A percentile compares a stretch with the other conserved stretches of the same genome.
Evolutionary conservation across 2,888 invertebrate genomes (phyloP).

Genomic region (Netelia inedita): DNA sequence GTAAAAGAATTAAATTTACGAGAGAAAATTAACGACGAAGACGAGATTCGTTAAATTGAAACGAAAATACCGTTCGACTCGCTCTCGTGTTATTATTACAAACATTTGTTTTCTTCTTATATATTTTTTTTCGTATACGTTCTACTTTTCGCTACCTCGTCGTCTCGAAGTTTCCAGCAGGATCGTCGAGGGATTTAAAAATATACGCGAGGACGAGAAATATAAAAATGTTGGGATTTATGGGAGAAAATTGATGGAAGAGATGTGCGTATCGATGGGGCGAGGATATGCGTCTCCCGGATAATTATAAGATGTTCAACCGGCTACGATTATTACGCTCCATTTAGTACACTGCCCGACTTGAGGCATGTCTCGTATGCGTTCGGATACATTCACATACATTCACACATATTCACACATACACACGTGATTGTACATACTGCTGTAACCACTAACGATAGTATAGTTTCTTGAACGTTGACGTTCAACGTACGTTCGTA

Average conservation of each 20-base stretch:
- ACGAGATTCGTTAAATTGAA: background rate
- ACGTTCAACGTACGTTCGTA: conserved; percentile 36
- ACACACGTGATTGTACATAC: conserved; percentile 13
- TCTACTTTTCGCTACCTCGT: background rate
- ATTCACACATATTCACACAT: conserved; percentile 47
- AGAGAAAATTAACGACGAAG: background rate
- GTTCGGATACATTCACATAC: conserved; percentile 47
- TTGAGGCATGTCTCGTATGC: background rate
- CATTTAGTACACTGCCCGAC: conserved; percentile 46
- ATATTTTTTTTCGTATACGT: background rate
- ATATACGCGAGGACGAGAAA: conserved; percentile 15
- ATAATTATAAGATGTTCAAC: conserved; percentile 57
- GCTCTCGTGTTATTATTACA: background rate
- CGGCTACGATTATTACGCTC: conserved; percentile 59
- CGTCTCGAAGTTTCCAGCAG: background rate
- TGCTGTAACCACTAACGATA: conserved; percentile 30
- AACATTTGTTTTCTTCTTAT: background rate
- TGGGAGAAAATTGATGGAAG: conserved; percentile 48
- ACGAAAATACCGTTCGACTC: background rate
- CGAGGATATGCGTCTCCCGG: conserved; percentile 42
- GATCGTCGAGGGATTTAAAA: background rate
- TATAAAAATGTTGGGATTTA: conserved; percentile 26
- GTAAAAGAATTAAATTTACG: background rate
- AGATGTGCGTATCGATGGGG: background rate
- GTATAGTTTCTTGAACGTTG: conserved; percentile 7